Percentiles rank a stretch among this genome's conserved stretches.
Evolutionary conservation across 2,113 vertebrate genomes (phyloP).

Genomic region (Rhadina sibilatrix): DNA sequence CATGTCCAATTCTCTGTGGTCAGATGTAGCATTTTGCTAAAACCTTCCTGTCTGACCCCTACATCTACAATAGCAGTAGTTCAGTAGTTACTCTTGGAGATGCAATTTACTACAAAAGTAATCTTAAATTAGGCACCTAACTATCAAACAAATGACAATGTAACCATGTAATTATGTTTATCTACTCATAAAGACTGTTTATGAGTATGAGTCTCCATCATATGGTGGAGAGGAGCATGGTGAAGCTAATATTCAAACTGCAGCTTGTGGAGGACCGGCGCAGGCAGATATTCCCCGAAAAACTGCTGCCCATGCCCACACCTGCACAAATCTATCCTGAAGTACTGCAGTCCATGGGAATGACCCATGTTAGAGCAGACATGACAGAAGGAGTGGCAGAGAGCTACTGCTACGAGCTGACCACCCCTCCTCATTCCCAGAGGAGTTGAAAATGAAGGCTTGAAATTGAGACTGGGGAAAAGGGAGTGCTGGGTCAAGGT

Average conservation of each 20-base stretch:
- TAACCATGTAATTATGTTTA: neutral
- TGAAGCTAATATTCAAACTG: neutral
- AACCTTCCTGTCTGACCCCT: neutral
- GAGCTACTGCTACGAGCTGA: neutral
- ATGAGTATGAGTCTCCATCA: neutral
- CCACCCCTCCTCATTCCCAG: neutral
- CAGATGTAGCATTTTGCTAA: neutral
- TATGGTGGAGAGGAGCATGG: neutral
- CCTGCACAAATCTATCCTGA: neutral
- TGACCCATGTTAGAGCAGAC: neutral
- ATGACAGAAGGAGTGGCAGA: neutral
- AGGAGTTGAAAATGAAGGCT: neutral
- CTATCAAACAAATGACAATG: neutral
- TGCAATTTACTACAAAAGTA: neutral
- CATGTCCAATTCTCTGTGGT: neutral
- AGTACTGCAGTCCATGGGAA: neutral
- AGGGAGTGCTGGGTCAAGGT: fast-evolving
- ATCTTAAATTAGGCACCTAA: neutral
- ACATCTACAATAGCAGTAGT: neutral
- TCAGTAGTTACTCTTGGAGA: neutral
- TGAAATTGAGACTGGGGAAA: neutral
- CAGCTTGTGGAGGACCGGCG: neutral
- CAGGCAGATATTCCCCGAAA: neutral
- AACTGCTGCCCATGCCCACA: neutral
- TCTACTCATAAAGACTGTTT: neutral